These are phyloP conservation scores for Schrankia costaestrigalis DNA, from an alignment of 2,888 invertebrate species.

Conservation along the genomic window DNA sequence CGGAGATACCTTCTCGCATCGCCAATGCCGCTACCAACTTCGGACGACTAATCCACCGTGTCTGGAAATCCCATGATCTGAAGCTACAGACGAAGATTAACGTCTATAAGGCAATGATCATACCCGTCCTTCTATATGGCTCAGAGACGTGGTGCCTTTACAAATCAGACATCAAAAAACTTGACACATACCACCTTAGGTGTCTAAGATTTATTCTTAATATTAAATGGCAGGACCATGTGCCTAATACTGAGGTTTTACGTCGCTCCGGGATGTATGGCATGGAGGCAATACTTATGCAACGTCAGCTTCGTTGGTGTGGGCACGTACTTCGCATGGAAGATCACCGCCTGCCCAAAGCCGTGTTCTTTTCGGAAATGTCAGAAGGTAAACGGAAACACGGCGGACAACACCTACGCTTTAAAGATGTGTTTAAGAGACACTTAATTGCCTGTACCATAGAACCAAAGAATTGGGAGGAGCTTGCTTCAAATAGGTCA, in stretches of 20 bases:
- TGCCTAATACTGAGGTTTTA: conserved; percentile 2
- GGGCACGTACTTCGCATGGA: too few relatives aligned
- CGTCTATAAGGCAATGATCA: conserved; percentile 10
- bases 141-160: conserved; percentile 15
- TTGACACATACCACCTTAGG: conserved; percentile 16
- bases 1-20: conserved; percentile 15
- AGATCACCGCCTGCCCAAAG: too few relatives aligned
- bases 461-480: neutral
- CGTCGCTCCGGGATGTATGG: neutral
- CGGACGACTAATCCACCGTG: neutral
- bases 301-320: too few relatives aligned
- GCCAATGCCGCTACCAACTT: conserved; percentile 17
- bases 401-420: neutral
- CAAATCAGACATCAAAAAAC: conserved; percentile 10
- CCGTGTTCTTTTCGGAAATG: too few relatives aligned
- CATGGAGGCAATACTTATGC: too few relatives aligned
- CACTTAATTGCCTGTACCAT: neutral
- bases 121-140: conserved; percentile 14
- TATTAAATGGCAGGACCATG: conserved; percentile 8
- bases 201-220: conserved; percentile 12
- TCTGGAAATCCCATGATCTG: conserved; percentile 5
- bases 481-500: neutral
- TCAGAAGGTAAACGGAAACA: too few relatives aligned
- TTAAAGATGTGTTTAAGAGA: neutral
- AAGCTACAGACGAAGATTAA: conserved; percentile 9